Percentiles rank a stretch among this genome's conserved stretches.
Evolutionary conservation across 1,140 invertebrate species (phyloP).

Genomic region (Heliconius melpomene): DNA sequence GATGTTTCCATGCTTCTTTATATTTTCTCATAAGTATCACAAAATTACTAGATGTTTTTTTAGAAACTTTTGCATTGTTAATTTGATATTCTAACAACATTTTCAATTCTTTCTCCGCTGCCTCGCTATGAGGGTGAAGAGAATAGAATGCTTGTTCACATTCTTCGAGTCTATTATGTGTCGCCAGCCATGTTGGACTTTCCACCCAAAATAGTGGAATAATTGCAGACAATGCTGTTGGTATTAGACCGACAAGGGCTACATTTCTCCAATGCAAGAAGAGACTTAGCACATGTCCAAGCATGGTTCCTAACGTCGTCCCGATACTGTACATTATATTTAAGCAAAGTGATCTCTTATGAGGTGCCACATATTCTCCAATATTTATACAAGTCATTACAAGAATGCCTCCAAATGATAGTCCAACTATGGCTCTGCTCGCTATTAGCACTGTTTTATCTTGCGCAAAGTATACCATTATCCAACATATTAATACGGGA

Average conservation of each 20-base stretch:
- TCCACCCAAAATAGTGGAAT: conserved; percentile 43
- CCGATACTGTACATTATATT: conserved; percentile 36
- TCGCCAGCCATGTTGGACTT: conserved; percentile 41
- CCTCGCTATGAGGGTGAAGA: conserved; percentile 13
- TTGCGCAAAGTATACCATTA: conserved; percentile 39
- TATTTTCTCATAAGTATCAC: conserved; percentile 14
- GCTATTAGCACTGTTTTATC: conserved; percentile 30
- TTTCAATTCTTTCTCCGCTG: conserved; percentile 32
- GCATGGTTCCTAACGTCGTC: conserved; percentile 27
- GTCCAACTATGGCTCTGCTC: conserved; percentile 38
- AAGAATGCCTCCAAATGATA: conserved; percentile 37
- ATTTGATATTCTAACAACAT: conserved; percentile 3
- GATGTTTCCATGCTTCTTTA: conserved; percentile 23
- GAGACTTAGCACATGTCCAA: conserved; percentile 38
- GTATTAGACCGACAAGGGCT: conserved; percentile 42
- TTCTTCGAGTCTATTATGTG: conserved; percentile 34
- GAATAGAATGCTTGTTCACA: conserved; percentile 32
- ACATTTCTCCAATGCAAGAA: conserved; percentile 41
- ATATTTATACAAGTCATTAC: conserved; percentile 37
- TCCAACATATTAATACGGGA: conserved; percentile 36
- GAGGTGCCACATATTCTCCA: conserved; percentile 37
- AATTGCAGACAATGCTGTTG: conserved; percentile 34
- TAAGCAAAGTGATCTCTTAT: conserved; percentile 33
- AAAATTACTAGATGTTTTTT: neutral
- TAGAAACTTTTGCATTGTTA: neutral